A percentile compares a stretch with the other conserved stretches of the same genome.
Conservation (phyloP, 2,113 vertebrate species). For the Mesocricetus auratus region DNA sequence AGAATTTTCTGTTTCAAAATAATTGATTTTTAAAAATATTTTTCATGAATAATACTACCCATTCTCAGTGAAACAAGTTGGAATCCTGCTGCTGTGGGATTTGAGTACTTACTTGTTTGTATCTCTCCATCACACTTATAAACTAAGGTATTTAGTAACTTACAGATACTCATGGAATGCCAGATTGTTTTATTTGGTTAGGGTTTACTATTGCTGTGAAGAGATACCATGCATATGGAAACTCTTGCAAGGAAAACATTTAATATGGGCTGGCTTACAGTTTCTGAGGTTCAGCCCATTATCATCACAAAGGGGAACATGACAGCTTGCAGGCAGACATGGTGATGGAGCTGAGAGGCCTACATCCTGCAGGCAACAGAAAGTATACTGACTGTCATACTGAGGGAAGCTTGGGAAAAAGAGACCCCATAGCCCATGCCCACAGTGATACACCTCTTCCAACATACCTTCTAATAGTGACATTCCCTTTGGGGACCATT, state of each 20-base stretch:
- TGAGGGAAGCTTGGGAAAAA: background rate
- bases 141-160: background rate
- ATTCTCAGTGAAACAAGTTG: background rate
- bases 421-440: background rate
- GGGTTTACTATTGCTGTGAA: background rate
- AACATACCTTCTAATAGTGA: background rate
- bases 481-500: background rate
- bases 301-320: background rate
- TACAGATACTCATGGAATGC: fast-evolving
- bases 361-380: background rate
- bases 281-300: background rate
- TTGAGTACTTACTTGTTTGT: background rate
- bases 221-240: background rate
- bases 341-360: background rate
- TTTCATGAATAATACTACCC: background rate
- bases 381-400: background rate
- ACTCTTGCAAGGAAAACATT: background rate
- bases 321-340: background rate
- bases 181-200: background rate
- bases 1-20: background rate
- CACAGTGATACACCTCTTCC: background rate
- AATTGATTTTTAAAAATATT: background rate
- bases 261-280: background rate
- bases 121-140: background rate
- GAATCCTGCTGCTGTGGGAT: background rate